Evolutionary conservation across 2,888 invertebrate genomes (phyloP).

Genomic region (Theretra japonica): DNA sequence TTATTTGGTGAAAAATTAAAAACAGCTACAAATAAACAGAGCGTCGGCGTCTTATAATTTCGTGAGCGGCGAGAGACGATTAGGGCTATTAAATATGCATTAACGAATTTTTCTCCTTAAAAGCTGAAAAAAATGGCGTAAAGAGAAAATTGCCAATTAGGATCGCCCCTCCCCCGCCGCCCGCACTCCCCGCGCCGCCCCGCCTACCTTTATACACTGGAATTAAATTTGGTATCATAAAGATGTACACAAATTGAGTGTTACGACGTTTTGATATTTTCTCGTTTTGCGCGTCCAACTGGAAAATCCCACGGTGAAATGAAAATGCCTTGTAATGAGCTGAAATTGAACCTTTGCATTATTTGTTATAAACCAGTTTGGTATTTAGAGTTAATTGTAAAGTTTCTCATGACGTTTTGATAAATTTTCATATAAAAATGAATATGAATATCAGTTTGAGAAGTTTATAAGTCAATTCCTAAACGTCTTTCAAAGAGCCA

Average conservation of each 20-base stretch:
- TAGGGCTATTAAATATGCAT: slow-evolving; percentile 83
- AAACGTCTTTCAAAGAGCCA: too few species aligned
- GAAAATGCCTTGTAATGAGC: neutral
- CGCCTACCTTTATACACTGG: slow-evolving; percentile 55
- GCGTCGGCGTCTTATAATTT: slow-evolving; percentile 55
- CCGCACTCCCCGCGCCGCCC: slow-evolving; percentile 35
- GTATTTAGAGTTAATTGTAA: neutral
- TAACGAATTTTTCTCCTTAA: slow-evolving; percentile 84
- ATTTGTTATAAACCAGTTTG: neutral
- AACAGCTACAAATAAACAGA: slow-evolving; percentile 37
- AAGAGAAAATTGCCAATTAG: slow-evolving; percentile 84
- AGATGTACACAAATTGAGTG: slow-evolving; percentile 77
- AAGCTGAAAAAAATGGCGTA: slow-evolving; percentile 82
- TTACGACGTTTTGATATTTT: slow-evolving; percentile 64
- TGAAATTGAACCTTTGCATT: neutral
- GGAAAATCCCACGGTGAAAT: slow-evolving; percentile 34
- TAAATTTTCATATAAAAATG: too few species aligned
- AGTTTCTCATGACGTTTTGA: neutral
- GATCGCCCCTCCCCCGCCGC: slow-evolving; percentile 47
- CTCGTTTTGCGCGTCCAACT: slow-evolving; percentile 41
- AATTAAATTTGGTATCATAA: slow-evolving; percentile 78
- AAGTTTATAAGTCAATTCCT: too few species aligned
- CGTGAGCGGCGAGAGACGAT: slow-evolving; percentile 73
- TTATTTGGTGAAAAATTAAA: slow-evolving; percentile 21
- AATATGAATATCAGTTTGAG: too few species aligned